Evolutionary conservation across 2,888 invertebrate genomes (phyloP).

Genomic region (Margaritifera margaritifera): DNA sequence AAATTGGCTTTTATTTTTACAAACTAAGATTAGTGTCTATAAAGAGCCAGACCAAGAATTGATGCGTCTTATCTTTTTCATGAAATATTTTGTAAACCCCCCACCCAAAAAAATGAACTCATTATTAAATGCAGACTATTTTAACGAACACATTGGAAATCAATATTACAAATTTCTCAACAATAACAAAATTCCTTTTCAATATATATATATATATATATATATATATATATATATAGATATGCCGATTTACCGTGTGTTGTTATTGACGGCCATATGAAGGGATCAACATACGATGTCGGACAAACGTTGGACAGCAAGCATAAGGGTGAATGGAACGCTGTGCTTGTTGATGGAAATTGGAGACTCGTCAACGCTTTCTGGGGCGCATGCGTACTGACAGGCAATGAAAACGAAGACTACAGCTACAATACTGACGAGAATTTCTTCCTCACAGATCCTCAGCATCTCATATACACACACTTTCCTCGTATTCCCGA

Average conservation of each 20-base stretch:
- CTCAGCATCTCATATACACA: constrained; percentile 58
- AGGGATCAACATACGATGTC: constrained; percentile 63
- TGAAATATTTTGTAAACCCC: no score
- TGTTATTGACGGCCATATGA: constrained; percentile 59
- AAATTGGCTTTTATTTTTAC: no score
- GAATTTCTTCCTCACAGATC: constrained; percentile 67
- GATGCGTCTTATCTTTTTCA: no score
- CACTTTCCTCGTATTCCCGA: constrained; percentile 58
- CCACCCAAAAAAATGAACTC: no score
- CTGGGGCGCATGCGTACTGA: constrained; percentile 55
- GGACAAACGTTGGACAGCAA: constrained; percentile 50
- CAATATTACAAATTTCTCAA: no score
- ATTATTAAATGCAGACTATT: no score
- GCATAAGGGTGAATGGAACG: constrained; percentile 45
- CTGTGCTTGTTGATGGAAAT: constrained; percentile 39
- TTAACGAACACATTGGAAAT: no score
- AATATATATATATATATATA: constrained; percentile 48
- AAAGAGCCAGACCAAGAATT: no score
- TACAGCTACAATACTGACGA: constrained; percentile 59
- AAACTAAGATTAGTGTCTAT: no score
- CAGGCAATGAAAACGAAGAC: constrained; percentile 46
- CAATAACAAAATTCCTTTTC: not conserved
- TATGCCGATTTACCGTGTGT: constrained; percentile 58
- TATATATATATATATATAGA: constrained; percentile 50
- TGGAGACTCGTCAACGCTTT: constrained; percentile 44